These are phyloP conservation scores for Gibbula magus DNA, from an alignment of 2,888 invertebrate genomes.

Conservation along the genomic window DNA sequence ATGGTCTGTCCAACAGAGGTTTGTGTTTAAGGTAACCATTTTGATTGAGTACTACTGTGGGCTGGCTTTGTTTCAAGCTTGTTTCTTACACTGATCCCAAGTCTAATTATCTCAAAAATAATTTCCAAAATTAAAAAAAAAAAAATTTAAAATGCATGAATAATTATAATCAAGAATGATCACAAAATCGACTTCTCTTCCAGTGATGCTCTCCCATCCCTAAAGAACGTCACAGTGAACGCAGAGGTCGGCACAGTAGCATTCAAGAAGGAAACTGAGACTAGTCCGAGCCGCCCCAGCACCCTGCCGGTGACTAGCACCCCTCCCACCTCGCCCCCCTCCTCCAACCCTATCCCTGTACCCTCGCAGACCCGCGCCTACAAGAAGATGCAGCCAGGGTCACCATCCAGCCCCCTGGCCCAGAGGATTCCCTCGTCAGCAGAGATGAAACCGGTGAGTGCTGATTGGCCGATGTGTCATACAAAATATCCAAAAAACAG, in stretches of 20 bases:
- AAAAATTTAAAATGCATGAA: too few relatives aligned
- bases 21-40: too few relatives aligned
- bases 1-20: too few relatives aligned
- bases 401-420: constrained; percentile 39
- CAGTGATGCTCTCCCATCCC: constrained; percentile 45
- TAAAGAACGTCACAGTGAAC: constrained; percentile 50
- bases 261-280: constrained; percentile 52
- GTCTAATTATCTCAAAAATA: too few relatives aligned
- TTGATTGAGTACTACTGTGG: too few relatives aligned
- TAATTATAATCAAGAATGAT: too few relatives aligned
- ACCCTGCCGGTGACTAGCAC: constrained; percentile 55
- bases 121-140: too few relatives aligned
- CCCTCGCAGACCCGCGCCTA: constrained; percentile 81
- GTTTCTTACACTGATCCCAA: too few relatives aligned
- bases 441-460: not conserved
- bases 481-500: too few relatives aligned
- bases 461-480: too few relatives aligned
- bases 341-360: constrained; percentile 85
- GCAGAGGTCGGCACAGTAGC: constrained; percentile 52
- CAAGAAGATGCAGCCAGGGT: constrained; percentile 74
- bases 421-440: not conserved
- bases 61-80: too few relatives aligned
- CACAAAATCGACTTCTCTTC: not conserved
- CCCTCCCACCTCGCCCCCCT: constrained; percentile 45
- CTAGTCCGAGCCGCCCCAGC: constrained; percentile 57